Percentiles rank a stretch among this genome's conserved stretches.
Conservation (phyloP, 2,113 vertebrate species). For the Myanophis thanlyinensis region DNA sequence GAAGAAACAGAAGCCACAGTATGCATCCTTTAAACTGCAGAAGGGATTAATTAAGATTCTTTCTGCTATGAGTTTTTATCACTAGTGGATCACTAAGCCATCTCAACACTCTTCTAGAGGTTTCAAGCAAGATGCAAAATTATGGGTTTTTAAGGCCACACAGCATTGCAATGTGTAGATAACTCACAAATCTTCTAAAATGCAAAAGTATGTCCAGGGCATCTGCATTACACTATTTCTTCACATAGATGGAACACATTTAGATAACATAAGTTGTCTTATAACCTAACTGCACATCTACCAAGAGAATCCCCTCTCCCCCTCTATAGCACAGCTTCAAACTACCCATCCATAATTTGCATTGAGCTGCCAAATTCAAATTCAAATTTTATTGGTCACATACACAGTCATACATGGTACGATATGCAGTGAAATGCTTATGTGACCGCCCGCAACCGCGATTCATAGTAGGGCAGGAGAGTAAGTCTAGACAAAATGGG, state of each 20-base stretch:
- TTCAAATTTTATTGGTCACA: too few relatives aligned
- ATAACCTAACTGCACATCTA: background rate
- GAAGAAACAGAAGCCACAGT: background rate
- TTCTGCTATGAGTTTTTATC: background rate
- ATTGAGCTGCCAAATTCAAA: too few relatives aligned
- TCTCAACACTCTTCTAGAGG: background rate
- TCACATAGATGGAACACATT: background rate
- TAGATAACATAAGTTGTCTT: background rate
- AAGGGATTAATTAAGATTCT: background rate
- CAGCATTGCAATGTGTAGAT: background rate
- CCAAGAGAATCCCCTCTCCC: background rate
- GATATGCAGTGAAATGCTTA: too few relatives aligned
- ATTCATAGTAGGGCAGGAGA: too few relatives aligned
- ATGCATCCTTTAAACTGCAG: background rate
- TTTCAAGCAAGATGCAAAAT: background rate
- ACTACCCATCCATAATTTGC: background rate
- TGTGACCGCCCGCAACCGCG: too few relatives aligned
- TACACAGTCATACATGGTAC: too few relatives aligned
- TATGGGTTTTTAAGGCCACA: background rate
- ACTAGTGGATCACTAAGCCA: background rate
- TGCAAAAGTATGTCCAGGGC: background rate
- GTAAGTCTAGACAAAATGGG: too few relatives aligned
- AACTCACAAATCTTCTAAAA: background rate
- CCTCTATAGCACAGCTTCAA: background rate
- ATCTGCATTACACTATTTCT: background rate